Percentiles rank a stretch among this genome's conserved stretches.
Evolutionary conservation across 2,113 vertebrate genomes (phyloP).

Genomic region (Etheostoma spectabile): DNA sequence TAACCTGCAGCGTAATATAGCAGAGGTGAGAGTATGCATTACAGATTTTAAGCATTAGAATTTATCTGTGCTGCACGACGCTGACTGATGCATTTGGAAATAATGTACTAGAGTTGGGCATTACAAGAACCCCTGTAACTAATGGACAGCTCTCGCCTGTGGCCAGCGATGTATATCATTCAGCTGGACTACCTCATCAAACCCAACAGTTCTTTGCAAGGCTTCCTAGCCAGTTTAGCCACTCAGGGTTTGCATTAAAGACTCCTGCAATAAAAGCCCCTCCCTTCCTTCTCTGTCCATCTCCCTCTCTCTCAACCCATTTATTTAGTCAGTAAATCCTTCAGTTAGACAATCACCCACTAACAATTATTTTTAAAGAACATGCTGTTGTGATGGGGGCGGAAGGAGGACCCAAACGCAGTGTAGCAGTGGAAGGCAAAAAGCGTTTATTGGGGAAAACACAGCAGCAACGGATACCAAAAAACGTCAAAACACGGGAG

Average conservation of each 20-base stretch:
- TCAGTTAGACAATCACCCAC: slow-evolving; percentile 19
- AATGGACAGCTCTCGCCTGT: slow-evolving; percentile 94
- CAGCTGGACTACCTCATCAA: slow-evolving; percentile 89
- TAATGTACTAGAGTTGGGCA: slow-evolving; percentile 95
- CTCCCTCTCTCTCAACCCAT: slow-evolving; percentile 15
- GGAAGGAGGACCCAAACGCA: no score
- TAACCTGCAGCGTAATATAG: slow-evolving; percentile 95
- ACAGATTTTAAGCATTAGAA: slow-evolving; percentile 94
- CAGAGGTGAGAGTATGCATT: slow-evolving; percentile 91
- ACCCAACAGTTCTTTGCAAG: slow-evolving; percentile 72
- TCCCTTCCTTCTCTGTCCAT: slow-evolving; percentile 32
- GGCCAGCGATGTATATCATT: slow-evolving; percentile 95
- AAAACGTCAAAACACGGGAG: no score
- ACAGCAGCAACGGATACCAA: no score
- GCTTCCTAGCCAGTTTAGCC: slow-evolving; percentile 50
- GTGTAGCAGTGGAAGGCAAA: no score
- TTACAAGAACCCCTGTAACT: slow-evolving; percentile 91
- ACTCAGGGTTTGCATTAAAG: slow-evolving; percentile 64
- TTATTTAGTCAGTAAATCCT: slow-evolving; percentile 37
- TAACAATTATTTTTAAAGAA: background rate
- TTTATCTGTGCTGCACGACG: slow-evolving; percentile 89
- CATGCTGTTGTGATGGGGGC: no score
- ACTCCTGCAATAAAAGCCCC: slow-evolving; percentile 48
- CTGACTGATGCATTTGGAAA: slow-evolving; percentile 98
- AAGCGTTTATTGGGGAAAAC: no score